Evolutionary conservation across 2,888 invertebrate species (phyloP), one percentile per base, ranked within the genome.

Genomic region (Rhamphomyia laevipes): DNA sequence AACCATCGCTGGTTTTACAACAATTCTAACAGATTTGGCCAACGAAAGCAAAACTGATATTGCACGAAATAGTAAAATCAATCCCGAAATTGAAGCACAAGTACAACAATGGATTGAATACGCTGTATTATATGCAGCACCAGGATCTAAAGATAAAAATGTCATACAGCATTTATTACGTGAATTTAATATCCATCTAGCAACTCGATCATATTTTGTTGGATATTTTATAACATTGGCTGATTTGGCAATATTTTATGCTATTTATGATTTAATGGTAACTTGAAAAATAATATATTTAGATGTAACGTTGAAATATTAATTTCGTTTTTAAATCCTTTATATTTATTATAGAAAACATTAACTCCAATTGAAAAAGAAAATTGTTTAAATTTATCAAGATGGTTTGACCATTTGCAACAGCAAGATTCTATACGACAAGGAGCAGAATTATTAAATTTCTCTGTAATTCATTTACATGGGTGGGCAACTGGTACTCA

Each of bases 331-430:
- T 30, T 15, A 11, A 38, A 23, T 42, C 9, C 9, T 27, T 17
- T 43, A 30, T 16, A 41, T 15, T 18, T 16, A 11, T 51, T 60
- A 0, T 68, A 86, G 86, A 77, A 74, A 59, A 74, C 75, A 16
- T 70, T 86, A 13, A 74, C 76, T 11, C 71, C 78, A 21, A 67
- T 75, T 51, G 85, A 85, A 46, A 81, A 81, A 59, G 86, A 85
- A 59, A 77, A 77, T 46, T 74, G 78, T 52, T 61, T 85, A 21
- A 78, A 86, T 63, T 65, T 87, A 1, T 85, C 85, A 40, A 74
- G 87, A 57, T 87, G 87, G 87, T 84, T 78, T 56, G 83, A 82
- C 63, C 83, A 86, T 61, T 68, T 88, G 50, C 86, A 87, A 61
- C 78, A 82, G 51, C 77, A 82, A 51, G 74, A 78, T 1, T 74